Conservation (phyloP, 1,140 invertebrate genomes). For the Drosophila busckii region DNA sequence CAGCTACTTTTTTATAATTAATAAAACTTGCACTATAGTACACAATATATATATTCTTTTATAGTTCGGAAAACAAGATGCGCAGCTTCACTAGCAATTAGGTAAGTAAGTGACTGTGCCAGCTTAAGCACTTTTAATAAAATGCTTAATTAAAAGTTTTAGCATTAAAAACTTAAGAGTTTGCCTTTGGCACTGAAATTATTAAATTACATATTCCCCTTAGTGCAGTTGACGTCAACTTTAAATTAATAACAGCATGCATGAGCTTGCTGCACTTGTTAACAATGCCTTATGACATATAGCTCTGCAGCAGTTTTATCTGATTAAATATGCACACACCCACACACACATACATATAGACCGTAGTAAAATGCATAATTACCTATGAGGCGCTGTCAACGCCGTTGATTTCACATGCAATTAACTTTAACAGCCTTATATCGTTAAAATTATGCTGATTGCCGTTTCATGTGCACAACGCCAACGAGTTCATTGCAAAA, state of each 20-base stretch:
- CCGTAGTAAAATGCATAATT: constrained; percentile 12
- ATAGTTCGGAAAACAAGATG: too few relatives aligned
- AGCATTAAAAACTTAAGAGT: too few relatives aligned
- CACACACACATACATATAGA: neutral
- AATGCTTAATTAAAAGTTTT: too few relatives aligned
- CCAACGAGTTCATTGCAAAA: constrained; percentile 23
- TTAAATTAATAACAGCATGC: neutral
- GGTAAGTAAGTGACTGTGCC: too few relatives aligned
- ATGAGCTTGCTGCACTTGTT: neutral
- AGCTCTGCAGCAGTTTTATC: constrained; percentile 9
- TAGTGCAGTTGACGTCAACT: too few relatives aligned
- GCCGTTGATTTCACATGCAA: constrained; percentile 22
- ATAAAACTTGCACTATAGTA: too few relatives aligned
- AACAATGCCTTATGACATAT: constrained; percentile 2
- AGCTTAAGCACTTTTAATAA: too few relatives aligned
- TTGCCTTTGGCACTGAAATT: too few relatives aligned
- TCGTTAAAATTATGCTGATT: constrained; percentile 38
- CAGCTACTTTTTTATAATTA: too few relatives aligned
- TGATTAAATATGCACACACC: constrained; percentile 4
- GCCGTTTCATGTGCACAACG: constrained; percentile 29
- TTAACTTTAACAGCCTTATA: constrained; percentile 46
- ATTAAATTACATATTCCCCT: too few relatives aligned
- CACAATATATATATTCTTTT: too few relatives aligned
- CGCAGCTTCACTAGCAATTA: too few relatives aligned
- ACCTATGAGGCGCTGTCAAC: constrained; percentile 18